Evolutionary conservation across 2,888 invertebrate genomes (phyloP), one percentile per base, ranked within the genome.

Genomic region (Flexamia atlantica): DNA sequence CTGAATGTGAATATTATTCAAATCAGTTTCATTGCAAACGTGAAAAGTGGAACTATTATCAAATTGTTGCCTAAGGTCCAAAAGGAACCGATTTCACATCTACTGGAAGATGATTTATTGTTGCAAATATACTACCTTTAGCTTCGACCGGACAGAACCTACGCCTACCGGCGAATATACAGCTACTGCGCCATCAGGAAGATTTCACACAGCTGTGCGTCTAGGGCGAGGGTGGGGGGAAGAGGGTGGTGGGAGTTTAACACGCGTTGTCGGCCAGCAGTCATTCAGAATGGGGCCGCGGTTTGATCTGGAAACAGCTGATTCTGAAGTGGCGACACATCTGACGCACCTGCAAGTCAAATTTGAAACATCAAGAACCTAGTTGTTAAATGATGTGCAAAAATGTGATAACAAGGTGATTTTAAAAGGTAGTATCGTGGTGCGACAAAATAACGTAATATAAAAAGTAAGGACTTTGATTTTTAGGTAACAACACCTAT

Each of bases 251-350:
- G 64, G 46, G 42, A 50, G 20, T 23, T 89, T 90, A 91, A 89
- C 91, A 92, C 89, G 90, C 89, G 91, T 90, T 90, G 91, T 91
- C 91, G 89, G 90, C 91, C 90, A 91, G 90, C 89, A 91, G 92
- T 92, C 92, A 92, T 89, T 92, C 92, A 85, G 89, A 89, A 85
- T 90, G 89, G 14, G 50, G 83, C 53, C 83, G 83, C 50, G 40
- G 64, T 68, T 81, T 81, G 40, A 94, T 92, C 80, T 91, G 90
- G 92, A 98, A 98, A 91, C 97, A 97, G 88, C 95, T 92, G 88
- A 98, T 97, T 88, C 95, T 94, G 91, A 98, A 98, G 91, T 98
- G 97, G 86, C 94, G 92, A 90, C 98, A 98, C 98, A 98, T 97
- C 91, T 98, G 97, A 88, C 94, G 94, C n/a, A 98, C 97, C 98